Conservation (phyloP, 2,113 vertebrate species). For the Eolophus roseicapilla region DNA sequence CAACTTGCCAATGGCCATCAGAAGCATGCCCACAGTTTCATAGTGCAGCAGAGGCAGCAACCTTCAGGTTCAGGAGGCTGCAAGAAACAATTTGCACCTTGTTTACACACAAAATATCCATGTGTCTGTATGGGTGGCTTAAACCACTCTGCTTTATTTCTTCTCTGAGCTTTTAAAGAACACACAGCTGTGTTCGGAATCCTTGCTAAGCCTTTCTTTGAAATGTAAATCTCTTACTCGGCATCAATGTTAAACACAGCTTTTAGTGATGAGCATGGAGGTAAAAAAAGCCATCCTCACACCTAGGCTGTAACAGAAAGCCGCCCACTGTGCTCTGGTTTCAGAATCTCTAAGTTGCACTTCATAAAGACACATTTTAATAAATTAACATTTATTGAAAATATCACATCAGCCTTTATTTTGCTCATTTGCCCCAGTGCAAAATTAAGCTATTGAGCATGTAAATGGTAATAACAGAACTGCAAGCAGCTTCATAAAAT, state of each 20-base stretch:
- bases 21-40: not conserved
- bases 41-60: no score
- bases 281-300: not conserved
- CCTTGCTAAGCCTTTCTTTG: not conserved
- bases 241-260: not conserved
- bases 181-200: not conserved
- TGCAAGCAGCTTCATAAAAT: slow-evolving; percentile 34
- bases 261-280: not conserved
- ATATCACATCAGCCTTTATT: slow-evolving; percentile 70
- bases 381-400: slow-evolving; percentile 79
- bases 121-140: not conserved
- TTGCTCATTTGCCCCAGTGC: slow-evolving; percentile 50
- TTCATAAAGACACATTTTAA: not conserved
- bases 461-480: not conserved
- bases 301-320: not conserved
- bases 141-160: not conserved
- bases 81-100: not conserved
- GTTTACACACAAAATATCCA: not conserved
- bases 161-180: not conserved
- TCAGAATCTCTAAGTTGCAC: not conserved
- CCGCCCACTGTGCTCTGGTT: rapidly evolving
- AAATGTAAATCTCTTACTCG: not conserved
- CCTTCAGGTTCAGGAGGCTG: not conserved
- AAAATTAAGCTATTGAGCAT: slow-evolving; percentile 9
- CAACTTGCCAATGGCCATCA: not conserved